A percentile compares a stretch with the other conserved stretches of the same genome.
Evolutionary conservation across 2,888 invertebrate species (phyloP).

Genomic region (Chydorus sphaericus): DNA sequence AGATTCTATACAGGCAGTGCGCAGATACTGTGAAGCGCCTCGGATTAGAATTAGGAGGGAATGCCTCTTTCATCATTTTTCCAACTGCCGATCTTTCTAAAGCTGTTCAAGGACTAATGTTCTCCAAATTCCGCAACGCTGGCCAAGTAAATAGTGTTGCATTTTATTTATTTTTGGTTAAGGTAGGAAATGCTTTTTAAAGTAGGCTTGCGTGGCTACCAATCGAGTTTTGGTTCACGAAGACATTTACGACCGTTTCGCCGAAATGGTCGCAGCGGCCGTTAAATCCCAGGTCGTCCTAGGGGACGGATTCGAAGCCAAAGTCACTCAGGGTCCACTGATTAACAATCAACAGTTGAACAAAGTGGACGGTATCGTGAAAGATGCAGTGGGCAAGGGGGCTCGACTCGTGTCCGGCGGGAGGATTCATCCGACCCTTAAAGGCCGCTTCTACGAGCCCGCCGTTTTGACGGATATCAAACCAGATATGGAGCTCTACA

Average conservation of each 20-base stretch:
- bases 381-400: conserved; percentile 35
- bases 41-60: conserved; percentile 40
- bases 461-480: conserved; percentile 34
- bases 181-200: background rate
- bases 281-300: conserved; percentile 30
- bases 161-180: background rate
- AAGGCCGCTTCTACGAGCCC: conserved; percentile 32
- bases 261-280: conserved; percentile 28
- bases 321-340: conserved; percentile 22
- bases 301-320: conserved; percentile 33
- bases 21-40: conserved; percentile 37
- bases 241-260: conserved; percentile 33
- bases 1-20: conserved; percentile 35
- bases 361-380: conserved; percentile 31
- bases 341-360: background rate
- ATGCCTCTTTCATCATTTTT: conserved; percentile 42
- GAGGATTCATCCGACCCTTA: conserved; percentile 22
- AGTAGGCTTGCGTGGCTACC: conserved; percentile 38
- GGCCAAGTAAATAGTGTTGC: conserved; percentile 31
- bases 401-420: conserved; percentile 32
- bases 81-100: conserved; percentile 35
- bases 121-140: conserved; percentile 36
- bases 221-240: conserved; percentile 34
- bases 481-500: conserved; percentile 31
- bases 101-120: conserved; percentile 36